phyloP scores from a whole-genome alignment of 2,797 vertebrate genomes.

The Poecilia gillii region DNA sequence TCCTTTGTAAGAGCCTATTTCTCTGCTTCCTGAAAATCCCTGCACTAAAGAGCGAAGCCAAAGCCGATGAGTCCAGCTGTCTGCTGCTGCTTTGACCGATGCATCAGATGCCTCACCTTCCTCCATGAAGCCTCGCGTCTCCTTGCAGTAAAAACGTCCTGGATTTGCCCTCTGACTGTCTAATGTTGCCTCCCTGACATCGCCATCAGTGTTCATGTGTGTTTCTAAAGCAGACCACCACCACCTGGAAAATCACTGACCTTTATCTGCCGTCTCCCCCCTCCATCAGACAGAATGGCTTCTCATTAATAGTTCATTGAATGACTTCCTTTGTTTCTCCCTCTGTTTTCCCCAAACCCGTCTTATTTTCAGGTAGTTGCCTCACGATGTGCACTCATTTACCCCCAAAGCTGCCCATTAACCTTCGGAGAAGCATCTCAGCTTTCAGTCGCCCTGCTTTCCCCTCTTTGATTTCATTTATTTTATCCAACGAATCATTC shows the following conservation, averaged over 20 bases:
- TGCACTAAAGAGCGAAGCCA: constrained; percentile 5
- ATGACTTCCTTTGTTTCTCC: constrained; percentile 61
- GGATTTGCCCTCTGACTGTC: constrained; percentile 54
- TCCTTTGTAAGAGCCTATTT: background rate
- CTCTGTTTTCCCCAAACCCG: constrained; percentile 28
- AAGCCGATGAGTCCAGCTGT: constrained; percentile 8
- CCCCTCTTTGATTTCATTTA: constrained; percentile 3
- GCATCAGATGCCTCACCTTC: constrained; percentile 5
- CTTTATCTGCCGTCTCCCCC: constrained; percentile 59
- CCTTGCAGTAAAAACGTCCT: constrained; percentile 42
- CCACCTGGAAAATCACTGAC: constrained; percentile 64
- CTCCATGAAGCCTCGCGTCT: constrained; percentile 6
- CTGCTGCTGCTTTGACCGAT: constrained; percentile 53
- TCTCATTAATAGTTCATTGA: constrained; percentile 77
- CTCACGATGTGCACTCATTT: constrained; percentile 66
- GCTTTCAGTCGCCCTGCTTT: constrained; percentile 9
- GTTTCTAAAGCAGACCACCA: constrained; percentile 46
- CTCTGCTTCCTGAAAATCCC: background rate
- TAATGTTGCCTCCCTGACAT: constrained; percentile 51
- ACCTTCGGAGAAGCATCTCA: constrained; percentile 41
- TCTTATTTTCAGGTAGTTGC: constrained; percentile 55
- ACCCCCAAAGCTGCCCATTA: constrained; percentile 64
- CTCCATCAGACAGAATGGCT: constrained; percentile 69
- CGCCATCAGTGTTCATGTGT: constrained; percentile 54
- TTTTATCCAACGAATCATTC: constrained; percentile 13